A percentile compares a stretch with the other conserved stretches of the same genome.
These are phyloP conservation scores for Nibea albiflora DNA, from an alignment of 2,113 vertebrate genomes.

Conservation along the genomic window DNA sequence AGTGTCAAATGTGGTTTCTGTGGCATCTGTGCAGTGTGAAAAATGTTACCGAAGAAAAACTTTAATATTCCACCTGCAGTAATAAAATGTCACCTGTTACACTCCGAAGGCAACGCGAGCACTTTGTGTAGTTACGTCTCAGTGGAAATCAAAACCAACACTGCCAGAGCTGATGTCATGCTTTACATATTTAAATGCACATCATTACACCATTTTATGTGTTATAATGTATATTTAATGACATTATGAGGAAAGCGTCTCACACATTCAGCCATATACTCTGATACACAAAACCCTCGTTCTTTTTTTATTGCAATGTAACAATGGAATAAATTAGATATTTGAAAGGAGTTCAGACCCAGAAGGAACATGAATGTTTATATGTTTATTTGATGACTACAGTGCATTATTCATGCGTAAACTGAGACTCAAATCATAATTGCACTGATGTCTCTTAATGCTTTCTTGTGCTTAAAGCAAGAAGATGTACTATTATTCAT, in stretches of 20 bases:
- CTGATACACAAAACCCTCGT: not conserved
- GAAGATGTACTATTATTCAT: slow-evolving; percentile 74
- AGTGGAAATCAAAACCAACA: not conserved
- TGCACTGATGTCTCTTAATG: slow-evolving; percentile 5
- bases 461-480: slow-evolving; percentile 1
- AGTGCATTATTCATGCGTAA: slow-evolving; percentile 4
- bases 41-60: slow-evolving; percentile 2
- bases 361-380: slow-evolving; percentile 6
- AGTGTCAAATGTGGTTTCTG: slow-evolving; percentile 29
- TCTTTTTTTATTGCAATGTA: not conserved
- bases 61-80: slow-evolving; percentile 4
- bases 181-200: not conserved
- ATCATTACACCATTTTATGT: not conserved
- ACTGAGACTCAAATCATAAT: slow-evolving; percentile 5
- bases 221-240: not conserved
- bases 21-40: slow-evolving; percentile 24
- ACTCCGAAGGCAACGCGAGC: not conserved
- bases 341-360: slow-evolving; percentile 5
- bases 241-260: not conserved
- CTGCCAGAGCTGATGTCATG: not conserved
- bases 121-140: slow-evolving; percentile 6
- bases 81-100: slow-evolving; percentile 39
- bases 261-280: not conserved
- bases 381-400: not conserved
- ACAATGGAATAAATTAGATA: not conserved